Conservation (phyloP, 2,888 invertebrate species). For the Tuberolachnus salignus region DNA sequence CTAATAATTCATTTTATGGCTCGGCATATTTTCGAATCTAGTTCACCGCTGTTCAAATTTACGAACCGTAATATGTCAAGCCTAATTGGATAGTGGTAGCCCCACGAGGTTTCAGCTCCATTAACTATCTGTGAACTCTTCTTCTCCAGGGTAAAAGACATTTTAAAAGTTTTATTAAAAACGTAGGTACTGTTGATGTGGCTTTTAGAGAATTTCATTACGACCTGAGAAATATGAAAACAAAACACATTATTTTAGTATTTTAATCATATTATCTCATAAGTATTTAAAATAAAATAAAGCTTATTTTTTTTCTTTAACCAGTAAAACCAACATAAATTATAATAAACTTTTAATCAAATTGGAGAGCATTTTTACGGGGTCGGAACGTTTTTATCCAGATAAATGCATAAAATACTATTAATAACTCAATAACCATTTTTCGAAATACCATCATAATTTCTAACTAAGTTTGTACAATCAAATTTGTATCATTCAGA, state of each 20-base stretch:
- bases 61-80: constrained; percentile 38
- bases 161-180: constrained; percentile 47
- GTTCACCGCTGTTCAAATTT: constrained; percentile 21
- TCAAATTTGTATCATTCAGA: no score
- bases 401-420: no score
- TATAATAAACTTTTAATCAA: no score
- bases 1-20: constrained; percentile 26
- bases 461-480: no score
- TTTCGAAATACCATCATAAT: no score
- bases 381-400: no score
- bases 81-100: constrained; percentile 35
- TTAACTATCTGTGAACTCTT: constrained; percentile 32
- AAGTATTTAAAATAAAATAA: no score
- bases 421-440: no score
- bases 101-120: constrained; percentile 21
- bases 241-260: neutral
- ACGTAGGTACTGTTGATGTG: neutral
- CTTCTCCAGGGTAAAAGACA: constrained; percentile 23
- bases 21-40: constrained; percentile 4
- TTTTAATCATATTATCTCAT: neutral
- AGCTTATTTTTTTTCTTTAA: no score
- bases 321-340: no score
- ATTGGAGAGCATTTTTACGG: no score
- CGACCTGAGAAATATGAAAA: neutral
- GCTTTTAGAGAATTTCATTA: neutral